These are phyloP conservation scores for Chiloscyllium punctatum DNA, from an alignment of 2,797 vertebrate genomes.

Conservation along the genomic window DNA sequence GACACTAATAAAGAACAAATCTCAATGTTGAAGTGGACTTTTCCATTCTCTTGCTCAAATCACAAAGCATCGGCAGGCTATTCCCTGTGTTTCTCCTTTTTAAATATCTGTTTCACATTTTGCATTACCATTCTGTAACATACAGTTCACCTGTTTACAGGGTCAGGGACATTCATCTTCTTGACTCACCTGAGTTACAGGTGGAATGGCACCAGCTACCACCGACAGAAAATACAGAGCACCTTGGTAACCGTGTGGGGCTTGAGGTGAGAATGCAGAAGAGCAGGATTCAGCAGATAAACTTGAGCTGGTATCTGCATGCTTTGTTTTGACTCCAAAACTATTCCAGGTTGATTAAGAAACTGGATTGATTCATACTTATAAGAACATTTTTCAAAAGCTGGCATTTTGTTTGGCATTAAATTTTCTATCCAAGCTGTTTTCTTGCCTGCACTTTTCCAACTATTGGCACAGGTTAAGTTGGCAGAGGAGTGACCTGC, in stretches of 20 bases:
- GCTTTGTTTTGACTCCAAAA: background rate
- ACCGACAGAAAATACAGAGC: conserved; percentile 67
- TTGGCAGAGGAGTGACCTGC: background rate
- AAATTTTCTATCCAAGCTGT: background rate
- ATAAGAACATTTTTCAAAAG: conserved; percentile 49
- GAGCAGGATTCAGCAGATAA: background rate
- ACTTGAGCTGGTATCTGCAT: background rate
- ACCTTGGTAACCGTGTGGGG: conserved; percentile 68
- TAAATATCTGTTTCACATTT: background rate
- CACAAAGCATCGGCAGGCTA: background rate
- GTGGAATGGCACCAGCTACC: conserved; percentile 59
- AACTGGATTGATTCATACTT: background rate
- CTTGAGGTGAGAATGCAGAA: conserved; percentile 54
- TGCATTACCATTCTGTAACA: background rate
- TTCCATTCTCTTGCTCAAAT: background rate
- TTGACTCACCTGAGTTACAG: conserved; percentile 65
- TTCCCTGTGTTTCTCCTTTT: background rate
- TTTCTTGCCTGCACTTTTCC: background rate
- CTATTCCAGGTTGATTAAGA: no score
- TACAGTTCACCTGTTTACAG: conserved; percentile 46
- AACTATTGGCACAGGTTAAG: background rate
- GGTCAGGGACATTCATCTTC: conserved; percentile 67
- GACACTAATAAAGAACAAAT: background rate
- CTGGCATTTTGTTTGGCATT: background rate
- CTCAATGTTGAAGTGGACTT: background rate